A percentile compares a stretch with the other conserved stretches of the same genome.
Evolutionary conservation across 2,888 invertebrate genomes (phyloP).

Genomic region (Deilephila elpenor): DNA sequence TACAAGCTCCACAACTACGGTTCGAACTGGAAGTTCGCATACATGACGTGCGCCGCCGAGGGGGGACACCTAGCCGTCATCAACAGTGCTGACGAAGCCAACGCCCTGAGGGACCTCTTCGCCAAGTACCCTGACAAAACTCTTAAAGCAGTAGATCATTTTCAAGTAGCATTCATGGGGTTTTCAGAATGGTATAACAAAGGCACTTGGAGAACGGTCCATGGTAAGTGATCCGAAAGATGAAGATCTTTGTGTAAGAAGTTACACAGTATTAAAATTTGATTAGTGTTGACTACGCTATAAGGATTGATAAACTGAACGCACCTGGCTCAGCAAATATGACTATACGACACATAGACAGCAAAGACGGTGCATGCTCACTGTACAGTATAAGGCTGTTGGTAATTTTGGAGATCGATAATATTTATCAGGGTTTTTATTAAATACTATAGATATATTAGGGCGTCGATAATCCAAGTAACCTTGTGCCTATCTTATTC

Average conservation of each 20-base stretch:
- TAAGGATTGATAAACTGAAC: neutral
- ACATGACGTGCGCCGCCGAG: neutral
- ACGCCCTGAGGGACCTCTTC: neutral
- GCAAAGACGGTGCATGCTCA: too few species aligned
- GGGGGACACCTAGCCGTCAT: slow-evolving; percentile 1
- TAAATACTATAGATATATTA: too few species aligned
- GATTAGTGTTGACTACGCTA: neutral
- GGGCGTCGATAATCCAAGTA: too few species aligned
- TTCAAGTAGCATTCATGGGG: neutral
- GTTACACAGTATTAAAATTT: neutral
- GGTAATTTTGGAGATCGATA: too few species aligned
- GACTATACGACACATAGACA: neutral
- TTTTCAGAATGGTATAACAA: neutral
- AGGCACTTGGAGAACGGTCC: neutral
- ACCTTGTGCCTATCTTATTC: too few species aligned
- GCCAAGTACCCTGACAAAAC: neutral
- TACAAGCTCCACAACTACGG: neutral
- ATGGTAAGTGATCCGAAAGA: neutral
- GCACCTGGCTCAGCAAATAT: neutral
- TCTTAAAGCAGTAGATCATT: neutral
- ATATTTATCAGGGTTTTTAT: too few species aligned
- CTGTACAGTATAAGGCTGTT: too few species aligned
- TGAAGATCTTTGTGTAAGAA: too few species aligned
- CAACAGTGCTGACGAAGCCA: neutral
- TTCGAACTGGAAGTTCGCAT: neutral